These are phyloP conservation scores for Blastomussa wellsi DNA, from an alignment of 92 coral and sea anemone species.

Conservation along the genomic window DNA sequence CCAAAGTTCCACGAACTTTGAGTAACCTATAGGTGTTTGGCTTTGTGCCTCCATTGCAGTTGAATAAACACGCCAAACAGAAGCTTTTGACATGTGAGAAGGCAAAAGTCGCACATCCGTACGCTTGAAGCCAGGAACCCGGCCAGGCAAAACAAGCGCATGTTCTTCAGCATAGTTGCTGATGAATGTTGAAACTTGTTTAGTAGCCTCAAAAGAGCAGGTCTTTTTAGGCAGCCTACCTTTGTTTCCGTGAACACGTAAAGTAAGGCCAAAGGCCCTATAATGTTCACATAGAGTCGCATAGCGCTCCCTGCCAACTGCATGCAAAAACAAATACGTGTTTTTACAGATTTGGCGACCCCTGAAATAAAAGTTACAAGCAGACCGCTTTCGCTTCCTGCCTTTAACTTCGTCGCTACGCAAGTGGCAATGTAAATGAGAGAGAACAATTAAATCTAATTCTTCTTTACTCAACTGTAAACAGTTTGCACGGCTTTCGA, in stretches of 20 bases:
- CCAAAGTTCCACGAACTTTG: conserved; percentile 52
- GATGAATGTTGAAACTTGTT: conserved; percentile 43
- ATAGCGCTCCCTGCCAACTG: too few relatives aligned
- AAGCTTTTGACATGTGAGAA: conserved; percentile 25
- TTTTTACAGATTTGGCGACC: conserved; percentile 42
- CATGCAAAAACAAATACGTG: conserved; percentile 50
- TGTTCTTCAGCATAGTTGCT: conserved; percentile 54
- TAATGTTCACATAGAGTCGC: too few relatives aligned
- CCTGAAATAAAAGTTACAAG: conserved; percentile 33
- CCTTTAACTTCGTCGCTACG: conserved; percentile 31
- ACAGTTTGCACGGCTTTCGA: too few relatives aligned
- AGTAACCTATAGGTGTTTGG: conserved; percentile 27
- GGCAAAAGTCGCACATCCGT: too few relatives aligned
- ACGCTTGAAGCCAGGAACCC: conserved; percentile 58
- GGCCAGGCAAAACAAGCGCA: conserved; percentile 60
- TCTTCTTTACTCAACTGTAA: too few relatives aligned
- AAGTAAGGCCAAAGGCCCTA: too few relatives aligned
- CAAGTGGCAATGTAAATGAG: conserved; percentile 43
- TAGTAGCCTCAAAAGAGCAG: too few relatives aligned
- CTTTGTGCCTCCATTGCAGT: conserved; percentile 12
- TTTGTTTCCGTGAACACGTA: too few relatives aligned
- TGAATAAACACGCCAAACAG: conserved; percentile 29
- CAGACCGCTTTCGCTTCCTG: conserved; percentile 45
- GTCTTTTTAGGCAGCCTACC: too few relatives aligned
- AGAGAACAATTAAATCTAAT: too few relatives aligned